Base-by-base conservation (phyloP, 2,888 invertebrate species). In the Melipona beecheii region DNA sequence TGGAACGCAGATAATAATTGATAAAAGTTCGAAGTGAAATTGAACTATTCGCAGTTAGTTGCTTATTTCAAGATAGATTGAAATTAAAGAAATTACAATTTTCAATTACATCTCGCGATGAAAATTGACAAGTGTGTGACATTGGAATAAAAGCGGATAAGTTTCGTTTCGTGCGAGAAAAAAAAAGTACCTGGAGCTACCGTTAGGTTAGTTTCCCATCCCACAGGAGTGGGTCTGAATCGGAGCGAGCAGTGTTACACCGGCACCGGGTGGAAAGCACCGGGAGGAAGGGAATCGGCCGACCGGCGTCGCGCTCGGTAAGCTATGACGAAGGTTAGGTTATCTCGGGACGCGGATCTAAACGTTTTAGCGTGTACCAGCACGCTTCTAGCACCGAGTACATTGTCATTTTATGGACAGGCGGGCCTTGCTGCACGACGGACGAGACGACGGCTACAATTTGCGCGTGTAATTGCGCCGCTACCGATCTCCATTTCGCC, bases 281-380 rank as follows among this genome's bases (percentile, higher is more conserved):
- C 43, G 62, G 36, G 56, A 62, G 71, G 80, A 72, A 74, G 87
- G 82, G 81, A 91, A 92, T 90, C 52, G 69, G 58, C 62, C 56
- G 71, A 64, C 70, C 92, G 92, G 92, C 93, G 92, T 93, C 91
- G 93, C 88, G 93, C 93, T 93, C 91, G 92, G 93, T 91, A 93
- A 93, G 91, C 93, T 93, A 92, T 93, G 93, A 93, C 93, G 93
- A 93, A 93, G 93, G 93, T 93, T 93, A 93, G 90, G 89, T 91
- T 93, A 93, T 93, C 93, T 93, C 85, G 74, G 86, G 87, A 89
- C 89, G 90, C 89, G 91, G 92, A 93, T 93, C 93, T 93, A 92
- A 92, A 93, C 92, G 92, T 93, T 93, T 93, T 92, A 92, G 71
- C 93, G 92, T 91, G 91, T 91, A 88, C 78, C 69, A 77, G 86